Conservation (phyloP, 2,113 vertebrate genomes). For the Cercocebus atys region DNA sequence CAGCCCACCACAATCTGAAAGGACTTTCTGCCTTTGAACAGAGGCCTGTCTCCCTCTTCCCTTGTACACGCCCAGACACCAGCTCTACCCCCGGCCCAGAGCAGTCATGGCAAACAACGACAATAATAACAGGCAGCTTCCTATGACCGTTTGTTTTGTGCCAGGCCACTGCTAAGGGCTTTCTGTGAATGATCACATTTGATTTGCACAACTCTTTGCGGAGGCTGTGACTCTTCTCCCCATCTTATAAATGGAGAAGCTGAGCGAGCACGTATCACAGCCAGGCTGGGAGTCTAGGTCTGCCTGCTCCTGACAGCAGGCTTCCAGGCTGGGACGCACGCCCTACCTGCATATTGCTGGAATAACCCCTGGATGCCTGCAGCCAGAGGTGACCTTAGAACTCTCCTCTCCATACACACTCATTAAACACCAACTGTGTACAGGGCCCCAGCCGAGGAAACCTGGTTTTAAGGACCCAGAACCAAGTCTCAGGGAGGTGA, state of each 20-base stretch:
- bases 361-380: not conserved
- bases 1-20: not conserved
- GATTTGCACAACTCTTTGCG: not conserved
- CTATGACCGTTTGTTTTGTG: not conserved
- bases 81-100: not conserved
- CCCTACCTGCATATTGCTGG: not conserved
- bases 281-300: not conserved
- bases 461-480: not conserved
- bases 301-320: not conserved
- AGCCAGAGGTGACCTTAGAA: not conserved
- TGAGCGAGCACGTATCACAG: not conserved
- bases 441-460: not conserved
- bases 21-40: not conserved
- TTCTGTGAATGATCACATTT: not conserved
- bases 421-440: not conserved
- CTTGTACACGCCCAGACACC: not conserved
- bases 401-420: not conserved
- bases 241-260: not conserved
- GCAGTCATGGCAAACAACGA: not conserved
- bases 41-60: too few species aligned
- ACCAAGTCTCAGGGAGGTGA: not conserved
- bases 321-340: not conserved
- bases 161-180: not conserved
- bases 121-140: not conserved
- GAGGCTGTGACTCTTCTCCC: not conserved